phyloP scores from a whole-genome alignment of 2,113 vertebrate genomes.

The Sardina pilchardus region DNA sequence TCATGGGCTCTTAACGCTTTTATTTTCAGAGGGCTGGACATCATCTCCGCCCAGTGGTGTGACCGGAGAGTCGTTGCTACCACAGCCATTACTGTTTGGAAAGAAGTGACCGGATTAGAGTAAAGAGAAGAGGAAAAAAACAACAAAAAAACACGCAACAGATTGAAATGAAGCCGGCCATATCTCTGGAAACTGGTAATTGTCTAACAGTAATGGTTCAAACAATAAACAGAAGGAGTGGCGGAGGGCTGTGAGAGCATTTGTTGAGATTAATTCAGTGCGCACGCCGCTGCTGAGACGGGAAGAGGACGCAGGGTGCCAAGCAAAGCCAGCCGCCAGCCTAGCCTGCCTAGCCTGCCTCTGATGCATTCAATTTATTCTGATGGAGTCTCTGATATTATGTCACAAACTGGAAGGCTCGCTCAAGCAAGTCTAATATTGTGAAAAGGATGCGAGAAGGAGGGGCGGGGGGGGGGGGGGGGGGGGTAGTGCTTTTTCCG shows the following conservation, averaged over 20 bases:
- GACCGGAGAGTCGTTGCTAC: not conserved
- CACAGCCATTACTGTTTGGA: not conserved
- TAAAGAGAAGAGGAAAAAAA: not conserved
- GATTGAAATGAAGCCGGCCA: no score
- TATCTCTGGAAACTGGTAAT: no score
- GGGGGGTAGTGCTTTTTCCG: not conserved
- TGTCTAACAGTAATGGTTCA: no score
- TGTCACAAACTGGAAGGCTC: not conserved
- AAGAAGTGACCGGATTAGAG: not conserved
- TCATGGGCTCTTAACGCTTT: not conserved
- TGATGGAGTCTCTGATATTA: not conserved
- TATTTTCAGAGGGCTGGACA: not conserved
- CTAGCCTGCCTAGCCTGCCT: not conserved
- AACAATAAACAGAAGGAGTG: no score
- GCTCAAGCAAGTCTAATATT: not conserved
- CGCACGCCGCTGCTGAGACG: not conserved
- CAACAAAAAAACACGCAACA: not conserved
- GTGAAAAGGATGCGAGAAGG: not conserved
- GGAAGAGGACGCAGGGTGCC: not conserved
- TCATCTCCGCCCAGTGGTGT: not conserved
- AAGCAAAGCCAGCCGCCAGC: slow-evolving; percentile 11
- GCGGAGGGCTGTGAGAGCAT: no score
- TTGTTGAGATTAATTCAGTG: not conserved
- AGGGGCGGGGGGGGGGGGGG: no score
- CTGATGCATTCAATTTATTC: not conserved